phyloP scores from a whole-genome alignment of 2,113 vertebrate genomes.

The Gymnobelideus leadbeateri region DNA sequence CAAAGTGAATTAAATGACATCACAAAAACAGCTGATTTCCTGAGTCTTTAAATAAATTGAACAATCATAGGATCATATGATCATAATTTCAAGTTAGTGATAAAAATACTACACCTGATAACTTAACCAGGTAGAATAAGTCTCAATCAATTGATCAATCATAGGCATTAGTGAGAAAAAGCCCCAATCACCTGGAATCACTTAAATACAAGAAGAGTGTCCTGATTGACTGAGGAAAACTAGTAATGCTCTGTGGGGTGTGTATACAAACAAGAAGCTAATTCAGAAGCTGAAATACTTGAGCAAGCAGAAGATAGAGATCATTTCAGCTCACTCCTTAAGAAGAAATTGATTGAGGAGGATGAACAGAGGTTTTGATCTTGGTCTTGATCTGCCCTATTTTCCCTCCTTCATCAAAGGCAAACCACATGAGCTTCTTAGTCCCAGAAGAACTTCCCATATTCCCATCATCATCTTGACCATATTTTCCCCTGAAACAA shows the following conservation, averaged over 20 bases:
- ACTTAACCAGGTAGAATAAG: background rate
- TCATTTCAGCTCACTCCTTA: background rate
- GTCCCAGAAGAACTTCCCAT: background rate
- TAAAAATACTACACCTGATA: background rate
- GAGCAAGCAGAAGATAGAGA: background rate
- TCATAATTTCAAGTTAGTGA: background rate
- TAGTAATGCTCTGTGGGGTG: background rate
- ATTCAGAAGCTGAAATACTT: background rate
- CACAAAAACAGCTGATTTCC: background rate
- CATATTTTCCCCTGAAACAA: no score
- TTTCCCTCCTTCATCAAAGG: background rate
- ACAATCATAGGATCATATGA: background rate
- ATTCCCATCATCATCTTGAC: background rate
- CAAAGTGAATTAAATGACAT: background rate
- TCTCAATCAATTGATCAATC: background rate
- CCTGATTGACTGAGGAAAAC: background rate
- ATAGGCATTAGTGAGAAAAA: background rate
- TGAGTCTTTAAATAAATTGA: background rate
- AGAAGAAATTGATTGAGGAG: background rate
- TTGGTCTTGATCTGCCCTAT: background rate
- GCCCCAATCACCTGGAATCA: background rate
- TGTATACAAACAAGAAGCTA: background rate
- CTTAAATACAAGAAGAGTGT: background rate
- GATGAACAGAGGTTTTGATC: background rate
- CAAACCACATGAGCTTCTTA: background rate